A percentile compares a stretch with the other conserved stretches of the same genome.
phyloP scores from a whole-genome alignment of 2,113 vertebrate genomes.

The Corynorhinus townsendii region DNA sequence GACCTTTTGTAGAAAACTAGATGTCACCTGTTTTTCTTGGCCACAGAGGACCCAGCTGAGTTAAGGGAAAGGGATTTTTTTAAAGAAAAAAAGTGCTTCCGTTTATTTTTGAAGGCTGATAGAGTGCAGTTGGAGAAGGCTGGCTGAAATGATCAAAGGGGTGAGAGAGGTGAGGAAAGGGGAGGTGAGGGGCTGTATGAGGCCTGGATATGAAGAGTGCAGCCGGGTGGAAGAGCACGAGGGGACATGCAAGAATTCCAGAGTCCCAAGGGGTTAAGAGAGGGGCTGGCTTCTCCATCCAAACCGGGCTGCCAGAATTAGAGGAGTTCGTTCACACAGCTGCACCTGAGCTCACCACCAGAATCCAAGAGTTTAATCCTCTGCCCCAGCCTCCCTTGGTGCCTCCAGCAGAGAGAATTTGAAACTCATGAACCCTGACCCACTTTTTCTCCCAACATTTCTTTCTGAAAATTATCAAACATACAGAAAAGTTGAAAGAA shows the following conservation, averaged over 20 bases:
- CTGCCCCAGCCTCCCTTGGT: neutral
- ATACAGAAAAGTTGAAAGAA: neutral
- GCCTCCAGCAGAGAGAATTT: neutral
- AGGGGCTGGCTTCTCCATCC: neutral
- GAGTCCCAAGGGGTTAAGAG: neutral
- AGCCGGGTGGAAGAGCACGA: neutral
- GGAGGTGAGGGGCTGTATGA: neutral
- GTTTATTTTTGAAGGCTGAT: constrained; percentile 27
- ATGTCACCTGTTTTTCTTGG: neutral
- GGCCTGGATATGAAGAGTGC: neutral
- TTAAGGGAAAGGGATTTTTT: constrained; percentile 18
- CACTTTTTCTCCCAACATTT: neutral
- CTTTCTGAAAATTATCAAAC: constrained; percentile 20
- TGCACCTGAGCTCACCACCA: neutral
- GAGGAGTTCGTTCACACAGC: neutral
- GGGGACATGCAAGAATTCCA: neutral
- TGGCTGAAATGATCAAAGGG: constrained; percentile 28
- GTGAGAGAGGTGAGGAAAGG: neutral
- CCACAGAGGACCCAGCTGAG: neutral
- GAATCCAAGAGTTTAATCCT: neutral
- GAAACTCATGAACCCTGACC: neutral
- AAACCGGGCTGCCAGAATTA: neutral
- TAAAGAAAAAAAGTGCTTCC: constrained; percentile 29
- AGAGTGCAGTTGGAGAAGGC: constrained; percentile 31
- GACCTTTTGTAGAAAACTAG: constrained; percentile 5